These are phyloP conservation scores for Peromyscus maniculatus DNA, from an alignment of 2,113 vertebrate species.

Conservation along the genomic window DNA sequence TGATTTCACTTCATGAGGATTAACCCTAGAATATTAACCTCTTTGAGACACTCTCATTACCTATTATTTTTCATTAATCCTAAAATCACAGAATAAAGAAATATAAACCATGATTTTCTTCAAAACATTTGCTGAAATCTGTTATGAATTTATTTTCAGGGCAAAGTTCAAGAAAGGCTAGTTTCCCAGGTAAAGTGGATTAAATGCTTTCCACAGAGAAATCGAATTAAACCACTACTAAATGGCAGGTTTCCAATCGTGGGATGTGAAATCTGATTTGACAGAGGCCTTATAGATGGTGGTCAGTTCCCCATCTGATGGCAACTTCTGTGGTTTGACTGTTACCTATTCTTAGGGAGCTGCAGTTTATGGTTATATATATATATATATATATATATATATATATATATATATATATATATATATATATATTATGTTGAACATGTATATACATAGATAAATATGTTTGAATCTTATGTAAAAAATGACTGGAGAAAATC, in stretches of 20 bases:
- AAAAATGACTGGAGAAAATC: conserved; percentile 19
- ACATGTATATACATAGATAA: conserved; percentile 49
- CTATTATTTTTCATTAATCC: conserved; percentile 68
- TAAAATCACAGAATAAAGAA: conserved; percentile 60
- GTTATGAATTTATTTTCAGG: conserved; percentile 74
- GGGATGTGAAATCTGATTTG: conserved; percentile 58
- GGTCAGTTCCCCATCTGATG: conserved; percentile 72
- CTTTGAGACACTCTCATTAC: conserved; percentile 63
- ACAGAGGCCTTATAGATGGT: conserved; percentile 60
- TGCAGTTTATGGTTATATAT: not conserved
- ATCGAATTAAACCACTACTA: conserved; percentile 79
- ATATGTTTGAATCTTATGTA: not conserved
- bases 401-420: not conserved
- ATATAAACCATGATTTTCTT: conserved; percentile 58
- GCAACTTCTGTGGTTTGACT: conserved; percentile 57
- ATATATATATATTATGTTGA: conserved; percentile 32
- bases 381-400: no score
- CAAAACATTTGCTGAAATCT: conserved; percentile 67
- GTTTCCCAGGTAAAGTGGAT: conserved; percentile 79
- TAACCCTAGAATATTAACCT: conserved; percentile 66
- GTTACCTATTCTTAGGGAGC: conserved; percentile 37
- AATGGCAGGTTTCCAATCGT: conserved; percentile 75
- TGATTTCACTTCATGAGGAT: conserved; percentile 77
- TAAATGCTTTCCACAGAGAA: conserved; percentile 79
- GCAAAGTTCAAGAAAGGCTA: conserved; percentile 70